Evolutionary conservation across 2,888 invertebrate species (phyloP).

Genomic region (Brachyptera putata): DNA sequence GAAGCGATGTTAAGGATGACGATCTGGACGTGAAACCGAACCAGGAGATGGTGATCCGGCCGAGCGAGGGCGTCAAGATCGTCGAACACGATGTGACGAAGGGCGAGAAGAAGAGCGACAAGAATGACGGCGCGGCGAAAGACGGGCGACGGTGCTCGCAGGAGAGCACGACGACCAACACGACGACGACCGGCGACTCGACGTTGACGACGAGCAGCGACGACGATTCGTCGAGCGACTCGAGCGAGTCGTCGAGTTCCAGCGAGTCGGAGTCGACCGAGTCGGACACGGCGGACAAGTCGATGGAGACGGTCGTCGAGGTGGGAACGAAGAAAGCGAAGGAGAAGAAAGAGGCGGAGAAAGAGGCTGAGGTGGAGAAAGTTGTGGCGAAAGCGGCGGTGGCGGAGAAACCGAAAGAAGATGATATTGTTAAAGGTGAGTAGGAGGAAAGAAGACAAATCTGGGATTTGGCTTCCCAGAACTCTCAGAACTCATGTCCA

Average conservation of each 20-base stretch:
- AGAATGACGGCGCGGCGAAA: background rate
- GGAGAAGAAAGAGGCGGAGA: constrained; percentile 1
- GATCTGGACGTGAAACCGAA: background rate
- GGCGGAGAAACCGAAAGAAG: background rate
- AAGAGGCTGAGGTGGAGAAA: background rate
- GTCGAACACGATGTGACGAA: no score
- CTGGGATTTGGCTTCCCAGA: no score
- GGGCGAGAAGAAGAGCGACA: background rate
- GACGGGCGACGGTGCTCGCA: constrained; percentile 28
- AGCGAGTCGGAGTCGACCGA: constrained; percentile 27
- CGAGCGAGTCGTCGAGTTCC: constrained; percentile 22
- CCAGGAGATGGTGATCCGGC: no score
- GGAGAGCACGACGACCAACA: constrained; percentile 27
- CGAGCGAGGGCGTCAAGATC: no score
- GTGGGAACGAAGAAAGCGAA: no score
- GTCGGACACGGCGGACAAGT: background rate
- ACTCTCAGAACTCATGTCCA: no score
- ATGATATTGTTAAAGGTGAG: background rate
- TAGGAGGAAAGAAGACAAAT: no score
- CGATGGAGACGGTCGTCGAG: constrained; percentile 11
- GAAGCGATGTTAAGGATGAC: background rate
- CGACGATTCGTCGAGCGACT: constrained; percentile 30
- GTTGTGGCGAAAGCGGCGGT: background rate
- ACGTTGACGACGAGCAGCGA: constrained; percentile 25
- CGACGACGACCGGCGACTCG: constrained; percentile 22